Evolutionary conservation across 2,888 invertebrate species (phyloP).

Genomic region (Sceliomorpha sp.): DNA sequence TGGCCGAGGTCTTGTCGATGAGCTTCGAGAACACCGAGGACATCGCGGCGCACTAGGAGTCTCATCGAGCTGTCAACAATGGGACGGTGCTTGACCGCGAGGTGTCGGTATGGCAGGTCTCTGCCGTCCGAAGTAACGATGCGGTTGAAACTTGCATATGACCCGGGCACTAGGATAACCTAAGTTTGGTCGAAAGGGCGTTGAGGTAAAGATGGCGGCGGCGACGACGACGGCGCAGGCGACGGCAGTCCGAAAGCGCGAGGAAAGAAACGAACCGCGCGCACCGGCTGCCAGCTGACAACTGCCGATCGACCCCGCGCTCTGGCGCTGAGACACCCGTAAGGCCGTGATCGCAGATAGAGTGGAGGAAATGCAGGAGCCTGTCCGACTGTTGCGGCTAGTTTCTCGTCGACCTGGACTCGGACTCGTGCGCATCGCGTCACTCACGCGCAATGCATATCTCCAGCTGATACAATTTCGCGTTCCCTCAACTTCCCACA

Average conservation of each 20-base stretch:
- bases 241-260: slow-evolving; percentile 6
- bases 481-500: no score
- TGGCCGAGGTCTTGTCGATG: slow-evolving; percentile 83
- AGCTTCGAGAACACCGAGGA: slow-evolving; percentile 85
- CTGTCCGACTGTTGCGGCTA: no score
- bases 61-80: slow-evolving; percentile 32
- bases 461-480: no score
- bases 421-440: no score
- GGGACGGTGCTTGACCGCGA: neutral
- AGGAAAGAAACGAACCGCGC: slow-evolving; percentile 59
- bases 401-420: no score
- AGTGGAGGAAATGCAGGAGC: no score
- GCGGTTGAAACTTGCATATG: no score
- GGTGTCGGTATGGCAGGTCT: slow-evolving; percentile 35
- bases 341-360: no score
- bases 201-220: slow-evolving; percentile 9
- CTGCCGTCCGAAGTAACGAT: slow-evolving; percentile 18
- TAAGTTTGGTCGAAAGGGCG: slow-evolving; percentile 15
- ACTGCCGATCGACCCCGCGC: slow-evolving; percentile 58
- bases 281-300: slow-evolving; percentile 70
- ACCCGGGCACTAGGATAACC: neutral
- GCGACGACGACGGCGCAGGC: slow-evolving; percentile 8
- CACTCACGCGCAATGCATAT: no score
- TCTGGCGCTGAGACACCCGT: neutral
- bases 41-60: slow-evolving; percentile 74